Conservation (phyloP, 1,140 invertebrate species). For the Ceratina australensis region DNA sequence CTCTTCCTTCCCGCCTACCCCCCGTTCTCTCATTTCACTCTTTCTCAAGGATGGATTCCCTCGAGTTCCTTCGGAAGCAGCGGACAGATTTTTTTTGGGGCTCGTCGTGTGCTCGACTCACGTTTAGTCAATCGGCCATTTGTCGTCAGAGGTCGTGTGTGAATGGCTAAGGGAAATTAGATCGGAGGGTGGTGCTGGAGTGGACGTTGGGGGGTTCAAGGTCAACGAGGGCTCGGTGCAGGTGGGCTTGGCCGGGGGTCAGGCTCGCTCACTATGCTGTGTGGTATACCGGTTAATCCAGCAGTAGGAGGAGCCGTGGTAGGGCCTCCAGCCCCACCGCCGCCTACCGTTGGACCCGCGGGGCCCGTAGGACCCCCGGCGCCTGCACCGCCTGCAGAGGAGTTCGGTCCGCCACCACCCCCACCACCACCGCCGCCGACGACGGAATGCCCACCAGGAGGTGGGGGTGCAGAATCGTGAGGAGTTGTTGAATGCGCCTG, state of each 20-base stretch:
- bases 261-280: slow-evolving; percentile 79
- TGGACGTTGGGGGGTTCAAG: slow-evolving; percentile 65
- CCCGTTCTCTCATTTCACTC: slow-evolving; percentile 39
- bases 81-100: slow-evolving; percentile 70
- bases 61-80: slow-evolving; percentile 70
- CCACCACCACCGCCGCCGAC: slow-evolving; percentile 74
- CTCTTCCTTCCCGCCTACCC: slow-evolving; percentile 34
- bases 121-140: slow-evolving; percentile 60
- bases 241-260: slow-evolving; percentile 78
- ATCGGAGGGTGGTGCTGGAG: slow-evolving; percentile 68
- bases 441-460: slow-evolving; percentile 80
- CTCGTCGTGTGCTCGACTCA: slow-evolving; percentile 52
- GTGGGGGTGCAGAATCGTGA: slow-evolving; percentile 83
- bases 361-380: slow-evolving; percentile 68
- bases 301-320: slow-evolving; percentile 70
- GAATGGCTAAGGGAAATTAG: slow-evolving; percentile 67
- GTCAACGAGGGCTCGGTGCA: slow-evolving; percentile 79
- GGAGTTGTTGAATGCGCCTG: slow-evolving; percentile 88
- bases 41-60: slow-evolving; percentile 59
- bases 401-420: slow-evolving; percentile 72
- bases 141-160: slow-evolving; percentile 58
- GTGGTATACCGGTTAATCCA: slow-evolving; percentile 76
- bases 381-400: slow-evolving; percentile 68
- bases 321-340: slow-evolving; percentile 67
- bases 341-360: slow-evolving; percentile 66